Conservation (phyloP, 2,113 vertebrate species). For the Hypomesus transpacificus region DNA sequence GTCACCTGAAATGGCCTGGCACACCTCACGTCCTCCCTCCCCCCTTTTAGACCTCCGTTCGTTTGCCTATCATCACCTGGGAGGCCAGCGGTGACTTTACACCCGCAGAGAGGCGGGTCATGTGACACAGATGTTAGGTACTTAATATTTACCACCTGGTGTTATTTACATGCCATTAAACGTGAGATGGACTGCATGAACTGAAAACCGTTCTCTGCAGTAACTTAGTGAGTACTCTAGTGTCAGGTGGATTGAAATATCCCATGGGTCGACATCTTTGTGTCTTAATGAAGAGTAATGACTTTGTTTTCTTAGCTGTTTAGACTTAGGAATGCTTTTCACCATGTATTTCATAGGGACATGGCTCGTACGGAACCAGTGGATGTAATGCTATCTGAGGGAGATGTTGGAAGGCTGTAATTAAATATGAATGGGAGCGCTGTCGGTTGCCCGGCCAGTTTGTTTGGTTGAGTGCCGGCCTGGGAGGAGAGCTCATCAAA, state of each 20-base stretch:
- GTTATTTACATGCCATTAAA: constrained; percentile 71
- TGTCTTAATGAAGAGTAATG: background rate
- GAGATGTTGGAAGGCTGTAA: constrained; percentile 67
- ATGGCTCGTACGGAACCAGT: constrained; percentile 9
- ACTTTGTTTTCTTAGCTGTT: background rate
- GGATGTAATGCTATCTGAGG: constrained; percentile 63
- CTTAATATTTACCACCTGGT: constrained; percentile 72
- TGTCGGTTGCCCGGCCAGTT: constrained; percentile 71
- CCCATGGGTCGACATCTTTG: background rate
- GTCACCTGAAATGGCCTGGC: constrained; percentile 50
- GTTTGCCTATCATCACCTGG: constrained; percentile 32
- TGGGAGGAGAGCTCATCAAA: constrained; percentile 67
- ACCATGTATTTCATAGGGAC: background rate
- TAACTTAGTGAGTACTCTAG: constrained; percentile 3
- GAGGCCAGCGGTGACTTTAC: constrained; percentile 56
- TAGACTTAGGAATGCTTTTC: background rate
- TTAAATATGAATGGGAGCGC: constrained; percentile 75
- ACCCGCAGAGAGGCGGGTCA: constrained; percentile 53
- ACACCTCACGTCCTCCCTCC: constrained; percentile 38
- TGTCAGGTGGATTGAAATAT: background rate
- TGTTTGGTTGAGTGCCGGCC: constrained; percentile 64
- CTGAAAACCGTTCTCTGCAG: constrained; percentile 11
- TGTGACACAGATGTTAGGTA: constrained; percentile 61
- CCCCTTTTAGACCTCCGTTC: background rate
- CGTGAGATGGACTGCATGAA: constrained; percentile 28